Base-by-base conservation (phyloP, 2,113 vertebrate species). In the Notothenia coriiceps region DNA sequence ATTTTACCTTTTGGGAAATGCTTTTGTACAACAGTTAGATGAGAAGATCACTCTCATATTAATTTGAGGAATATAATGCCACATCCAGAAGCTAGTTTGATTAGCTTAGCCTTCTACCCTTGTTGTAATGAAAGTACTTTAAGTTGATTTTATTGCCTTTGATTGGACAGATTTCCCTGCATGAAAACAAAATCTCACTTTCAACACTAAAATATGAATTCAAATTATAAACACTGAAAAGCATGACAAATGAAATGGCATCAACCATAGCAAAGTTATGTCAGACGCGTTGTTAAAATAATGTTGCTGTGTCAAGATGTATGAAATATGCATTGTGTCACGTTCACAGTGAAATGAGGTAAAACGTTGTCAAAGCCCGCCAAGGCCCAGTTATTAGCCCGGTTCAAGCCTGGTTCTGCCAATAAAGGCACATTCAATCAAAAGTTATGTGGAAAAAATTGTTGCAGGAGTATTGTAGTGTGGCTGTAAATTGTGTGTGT, bases 401-500 rank as follows among this genome's bases (percentile, higher is more conserved):
- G 51, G 52, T 47, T 74, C 73, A 46, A 84, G 84, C 59, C 61
- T 44, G 59, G 71, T 70, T 70, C 29, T 73, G 49, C 82, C 84
- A 56, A 70, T 88, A 84, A 91, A 86, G 74, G 56, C 73, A 70
- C 64, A 43, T 86, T 91, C 89, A 86, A 86, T 91, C 70, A 80
- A 92, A 92, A 74, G 88, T 90, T 92, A 77, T 89, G 85, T 91
- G 89, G 89, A 89, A 91, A 91, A 75, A 85, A 74, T 91, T 92
- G 92, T 92, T 93, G 70, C 71, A 56, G 84, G 81, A 92, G 90
- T 87, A 89, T 89, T 93, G 90, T 90, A 88, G 72, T 64, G 70
- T 74, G 84, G 77, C 83, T 88, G 86, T 93, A 93, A 94, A 93
- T 88, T 88, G 88, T 81, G 80, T 74, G 77, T 74, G 77, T 83